phyloP scores from a whole-genome alignment of 2,888 invertebrate genomes.

The Archips crataeganus region DNA sequence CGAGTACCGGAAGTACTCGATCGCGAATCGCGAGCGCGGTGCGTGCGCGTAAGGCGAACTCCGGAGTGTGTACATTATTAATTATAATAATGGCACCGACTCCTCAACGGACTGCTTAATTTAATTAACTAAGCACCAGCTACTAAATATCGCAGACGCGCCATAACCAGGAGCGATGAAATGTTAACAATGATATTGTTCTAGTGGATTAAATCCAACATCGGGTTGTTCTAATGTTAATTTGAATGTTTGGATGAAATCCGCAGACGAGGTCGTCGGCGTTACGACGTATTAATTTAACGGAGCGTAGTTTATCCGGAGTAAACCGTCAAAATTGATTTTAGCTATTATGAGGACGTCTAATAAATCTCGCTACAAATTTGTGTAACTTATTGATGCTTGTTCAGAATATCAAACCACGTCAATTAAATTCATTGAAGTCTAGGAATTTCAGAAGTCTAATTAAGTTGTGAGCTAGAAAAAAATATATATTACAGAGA shows the following conservation, averaged over 20 bases:
- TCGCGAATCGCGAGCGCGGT: background rate
- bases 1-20: background rate
- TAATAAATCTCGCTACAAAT: constrained; percentile 51
- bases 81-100: constrained; percentile 74
- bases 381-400: constrained; percentile 52
- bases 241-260: constrained; percentile 74
- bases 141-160: constrained; percentile 73
- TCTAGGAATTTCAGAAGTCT: constrained; percentile 4
- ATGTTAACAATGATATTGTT: constrained; percentile 81
- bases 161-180: constrained; percentile 74
- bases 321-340: constrained; percentile 54
- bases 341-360: constrained; percentile 51
- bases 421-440: constrained; percentile 3
- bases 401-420: constrained; percentile 17
- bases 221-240: constrained; percentile 72
- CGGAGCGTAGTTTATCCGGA: constrained; percentile 59
- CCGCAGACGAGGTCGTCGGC: constrained; percentile 65
- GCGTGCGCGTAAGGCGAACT: background rate
- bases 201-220: constrained; percentile 75
- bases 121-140: constrained; percentile 73
- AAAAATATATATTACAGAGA: background rate
- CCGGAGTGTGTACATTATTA: constrained; percentile 62
- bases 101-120: constrained; percentile 68
- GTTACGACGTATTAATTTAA: constrained; percentile 70
- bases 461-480: background rate